Conservation (phyloP, 1,140 invertebrate species). For the Zaprionus capensis region DNA sequence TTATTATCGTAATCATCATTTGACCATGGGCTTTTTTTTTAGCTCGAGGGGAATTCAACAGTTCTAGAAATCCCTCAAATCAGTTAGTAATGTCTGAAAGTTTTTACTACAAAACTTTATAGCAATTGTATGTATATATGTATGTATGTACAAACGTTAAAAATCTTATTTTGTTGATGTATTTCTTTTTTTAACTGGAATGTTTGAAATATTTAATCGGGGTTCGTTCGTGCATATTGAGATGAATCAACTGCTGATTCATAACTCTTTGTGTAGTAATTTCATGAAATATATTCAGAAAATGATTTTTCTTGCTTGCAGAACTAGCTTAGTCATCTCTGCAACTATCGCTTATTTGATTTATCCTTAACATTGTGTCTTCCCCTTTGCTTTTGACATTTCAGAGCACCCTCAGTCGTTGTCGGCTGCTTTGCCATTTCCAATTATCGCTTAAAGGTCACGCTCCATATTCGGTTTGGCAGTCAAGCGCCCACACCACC, state of each 20-base stretch:
- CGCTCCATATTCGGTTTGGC: constrained; percentile 17
- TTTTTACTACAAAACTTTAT: not conserved
- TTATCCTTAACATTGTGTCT: not conserved
- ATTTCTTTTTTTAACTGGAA: not conserved
- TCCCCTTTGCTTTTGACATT: constrained; percentile 11
- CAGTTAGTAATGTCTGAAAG: not conserved
- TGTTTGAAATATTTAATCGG: not conserved
- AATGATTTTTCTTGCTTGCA: not conserved
- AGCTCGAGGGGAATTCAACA: not conserved
- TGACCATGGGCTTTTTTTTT: constrained; percentile 19
- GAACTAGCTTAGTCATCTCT: not conserved
- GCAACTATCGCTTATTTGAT: not conserved
- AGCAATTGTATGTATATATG: too few relatives aligned
- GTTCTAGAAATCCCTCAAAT: not conserved
- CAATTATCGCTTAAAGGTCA: constrained; percentile 39
- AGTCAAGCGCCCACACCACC: not conserved
- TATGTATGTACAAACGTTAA: too few relatives aligned
- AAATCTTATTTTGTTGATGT: not conserved
- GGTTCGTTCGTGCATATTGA: not conserved
- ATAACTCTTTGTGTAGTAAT: not conserved
- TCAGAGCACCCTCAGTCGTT: constrained; percentile 12
- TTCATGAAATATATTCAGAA: not conserved
- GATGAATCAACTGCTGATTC: not conserved
- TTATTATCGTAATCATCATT: constrained; percentile 36
- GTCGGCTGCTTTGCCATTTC: constrained; percentile 26